phyloP scores from a whole-genome alignment of 2,797 vertebrate species.

The Hapalemur alaotrensis region DNA sequence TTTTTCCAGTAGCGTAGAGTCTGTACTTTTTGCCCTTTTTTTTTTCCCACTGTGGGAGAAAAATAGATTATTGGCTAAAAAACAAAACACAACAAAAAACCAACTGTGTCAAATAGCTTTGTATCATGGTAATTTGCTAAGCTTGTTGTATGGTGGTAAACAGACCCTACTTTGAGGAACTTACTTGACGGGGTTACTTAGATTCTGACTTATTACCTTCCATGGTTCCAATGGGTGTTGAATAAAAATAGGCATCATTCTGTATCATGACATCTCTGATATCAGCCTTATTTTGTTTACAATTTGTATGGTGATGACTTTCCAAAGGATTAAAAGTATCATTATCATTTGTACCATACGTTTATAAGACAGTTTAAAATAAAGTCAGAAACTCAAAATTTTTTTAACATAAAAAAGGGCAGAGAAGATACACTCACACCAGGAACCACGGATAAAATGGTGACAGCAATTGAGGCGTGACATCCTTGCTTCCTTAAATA shows the following conservation, averaged over 20 bases:
- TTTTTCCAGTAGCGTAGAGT: conserved; percentile 1
- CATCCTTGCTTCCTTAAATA: conserved; percentile 36
- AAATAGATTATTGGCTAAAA: not conserved
- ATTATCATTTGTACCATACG: not conserved
- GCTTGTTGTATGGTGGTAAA: not conserved
- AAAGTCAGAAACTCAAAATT: not conserved
- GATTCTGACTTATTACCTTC: not conserved
- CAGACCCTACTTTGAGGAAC: not conserved
- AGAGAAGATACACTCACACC: not conserved
- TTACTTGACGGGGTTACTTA: not conserved
- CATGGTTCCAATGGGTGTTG: not conserved
- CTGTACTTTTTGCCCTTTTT: not conserved
- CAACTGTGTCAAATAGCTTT: not conserved
- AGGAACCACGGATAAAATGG: not conserved
- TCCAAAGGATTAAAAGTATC: conserved; percentile 20
- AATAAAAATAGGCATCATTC: not conserved
- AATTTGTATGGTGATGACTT: conserved; percentile 21
- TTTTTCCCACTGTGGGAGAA: not conserved
- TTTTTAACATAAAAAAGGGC: not conserved
- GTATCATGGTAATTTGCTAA: not conserved
- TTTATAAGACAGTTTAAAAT: conserved; percentile 10
- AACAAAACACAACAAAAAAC: not conserved
- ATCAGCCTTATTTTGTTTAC: not conserved
- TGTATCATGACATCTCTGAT: not conserved
- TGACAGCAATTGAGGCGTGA: not conserved